These are phyloP conservation scores for Cherax destructor DNA, from an alignment of 1,140 invertebrate species.

Conservation along the genomic window DNA sequence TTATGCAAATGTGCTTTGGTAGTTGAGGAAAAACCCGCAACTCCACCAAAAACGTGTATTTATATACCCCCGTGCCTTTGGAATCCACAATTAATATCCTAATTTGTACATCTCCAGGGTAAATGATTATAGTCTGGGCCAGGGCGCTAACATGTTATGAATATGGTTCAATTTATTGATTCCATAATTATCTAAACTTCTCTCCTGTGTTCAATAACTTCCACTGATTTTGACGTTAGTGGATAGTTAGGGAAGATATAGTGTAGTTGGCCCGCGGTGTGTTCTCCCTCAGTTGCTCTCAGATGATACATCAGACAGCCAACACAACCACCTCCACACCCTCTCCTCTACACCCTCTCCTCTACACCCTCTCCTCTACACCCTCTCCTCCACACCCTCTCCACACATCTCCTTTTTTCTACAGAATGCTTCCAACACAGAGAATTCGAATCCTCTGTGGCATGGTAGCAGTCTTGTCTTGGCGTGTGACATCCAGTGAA, in stretches of 20 bases:
- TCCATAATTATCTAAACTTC: neutral
- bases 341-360: no score
- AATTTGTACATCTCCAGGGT: neutral
- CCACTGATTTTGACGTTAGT: neutral
- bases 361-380: no score
- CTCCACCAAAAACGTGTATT: neutral
- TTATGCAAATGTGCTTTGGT: neutral
- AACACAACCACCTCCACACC: neutral
- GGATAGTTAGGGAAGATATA: neutral
- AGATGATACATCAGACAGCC: neutral
- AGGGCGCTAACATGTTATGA: neutral
- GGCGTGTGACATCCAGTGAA: no score
- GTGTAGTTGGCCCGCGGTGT: neutral
- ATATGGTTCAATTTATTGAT: neutral
- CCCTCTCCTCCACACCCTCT: no score
- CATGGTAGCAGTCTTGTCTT: no score
- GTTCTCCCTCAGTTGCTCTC: neutral
- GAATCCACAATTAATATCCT: neutral
- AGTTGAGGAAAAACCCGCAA: neutral
- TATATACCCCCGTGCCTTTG: neutral
- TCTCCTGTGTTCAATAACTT: conserved; percentile 7
- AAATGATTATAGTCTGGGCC: neutral
- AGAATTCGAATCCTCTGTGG: no score
- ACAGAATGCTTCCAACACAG: no score
- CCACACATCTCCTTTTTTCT: no score